phyloP scores from a whole-genome alignment of 2,888 invertebrate genomes.

The Cerceris ruficornis region DNA sequence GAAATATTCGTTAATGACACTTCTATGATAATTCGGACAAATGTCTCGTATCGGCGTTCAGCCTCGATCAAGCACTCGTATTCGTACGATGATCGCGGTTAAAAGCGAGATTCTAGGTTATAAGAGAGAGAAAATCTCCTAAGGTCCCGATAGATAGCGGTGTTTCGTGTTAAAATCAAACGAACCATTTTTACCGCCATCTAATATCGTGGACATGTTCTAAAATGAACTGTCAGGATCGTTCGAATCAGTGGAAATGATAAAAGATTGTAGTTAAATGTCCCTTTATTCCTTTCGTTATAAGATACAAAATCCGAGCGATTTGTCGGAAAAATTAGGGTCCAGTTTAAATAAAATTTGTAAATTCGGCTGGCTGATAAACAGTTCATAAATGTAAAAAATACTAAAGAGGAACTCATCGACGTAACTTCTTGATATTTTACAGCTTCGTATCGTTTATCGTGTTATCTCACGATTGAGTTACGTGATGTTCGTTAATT shows the following conservation, averaged over 20 bases:
- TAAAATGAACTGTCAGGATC: conserved; percentile 20
- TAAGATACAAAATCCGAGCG: conserved; percentile 92
- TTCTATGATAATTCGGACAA: conserved; percentile 12
- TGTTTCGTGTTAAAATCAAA: conserved; percentile 37
- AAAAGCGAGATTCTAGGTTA: conserved; percentile 40
- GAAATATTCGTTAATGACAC: conserved; percentile 12
- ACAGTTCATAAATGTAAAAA: not conserved
- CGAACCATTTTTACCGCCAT: conserved; percentile 52
- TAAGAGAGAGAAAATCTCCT: conserved; percentile 18
- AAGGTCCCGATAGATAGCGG: conserved; percentile 38
- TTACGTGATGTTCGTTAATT: too few species aligned
- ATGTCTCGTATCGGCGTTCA: conserved; percentile 21
- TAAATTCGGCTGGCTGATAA: conserved; percentile 96
- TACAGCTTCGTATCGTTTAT: conserved; percentile 92
- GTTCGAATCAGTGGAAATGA: too few species aligned
- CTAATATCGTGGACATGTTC: conserved; percentile 29
- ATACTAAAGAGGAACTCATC: not conserved
- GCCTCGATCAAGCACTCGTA: conserved; percentile 45
- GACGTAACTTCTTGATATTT: not conserved
- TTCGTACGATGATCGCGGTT: conserved; percentile 37
- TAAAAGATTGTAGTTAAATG: not conserved
- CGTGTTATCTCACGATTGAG: conserved; percentile 96
- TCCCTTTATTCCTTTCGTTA: conserved; percentile 17
- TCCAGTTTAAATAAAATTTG: conserved; percentile 99
- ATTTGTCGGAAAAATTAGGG: conserved; percentile 95